Conservation (phyloP, 2,113 vertebrate species). For the Ammodytes dubius region DNA sequence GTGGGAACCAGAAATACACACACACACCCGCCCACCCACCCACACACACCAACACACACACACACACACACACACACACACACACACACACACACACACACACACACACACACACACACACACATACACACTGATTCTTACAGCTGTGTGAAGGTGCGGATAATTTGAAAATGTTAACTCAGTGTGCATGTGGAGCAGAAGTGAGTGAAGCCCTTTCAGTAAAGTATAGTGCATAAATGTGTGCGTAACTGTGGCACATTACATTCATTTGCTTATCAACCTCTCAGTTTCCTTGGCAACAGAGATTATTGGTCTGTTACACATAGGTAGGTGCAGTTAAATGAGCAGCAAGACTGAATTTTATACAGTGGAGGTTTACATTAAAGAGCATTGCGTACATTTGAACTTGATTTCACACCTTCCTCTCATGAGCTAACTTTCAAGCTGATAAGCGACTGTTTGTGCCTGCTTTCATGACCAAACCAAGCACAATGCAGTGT, state of each 20-base stretch:
- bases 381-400: neutral
- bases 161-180: constrained; percentile 28
- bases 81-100: constrained; percentile 21
- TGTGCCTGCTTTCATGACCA: constrained; percentile 12
- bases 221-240: constrained; percentile 69
- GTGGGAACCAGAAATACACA: constrained; percentile 45
- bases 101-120: constrained; percentile 30
- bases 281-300: constrained; percentile 81
- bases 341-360: constrained; percentile 41
- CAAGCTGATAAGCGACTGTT: constrained; percentile 8
- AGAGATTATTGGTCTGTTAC: constrained; percentile 71
- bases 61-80: constrained; percentile 22
- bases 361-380: constrained; percentile 19
- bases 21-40: neutral
- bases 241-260: constrained; percentile 73
- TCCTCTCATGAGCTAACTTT: neutral
- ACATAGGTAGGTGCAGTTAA: constrained; percentile 63
- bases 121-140: constrained; percentile 11
- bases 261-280: constrained; percentile 78
- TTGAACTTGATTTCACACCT: neutral
- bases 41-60: neutral
- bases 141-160: constrained; percentile 40
- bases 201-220: constrained; percentile 51
- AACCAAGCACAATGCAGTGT: constrained; percentile 16
- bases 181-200: constrained; percentile 32